phyloP scores from a whole-genome alignment of 2,113 vertebrate genomes.

The Alethe castanea region DNA sequence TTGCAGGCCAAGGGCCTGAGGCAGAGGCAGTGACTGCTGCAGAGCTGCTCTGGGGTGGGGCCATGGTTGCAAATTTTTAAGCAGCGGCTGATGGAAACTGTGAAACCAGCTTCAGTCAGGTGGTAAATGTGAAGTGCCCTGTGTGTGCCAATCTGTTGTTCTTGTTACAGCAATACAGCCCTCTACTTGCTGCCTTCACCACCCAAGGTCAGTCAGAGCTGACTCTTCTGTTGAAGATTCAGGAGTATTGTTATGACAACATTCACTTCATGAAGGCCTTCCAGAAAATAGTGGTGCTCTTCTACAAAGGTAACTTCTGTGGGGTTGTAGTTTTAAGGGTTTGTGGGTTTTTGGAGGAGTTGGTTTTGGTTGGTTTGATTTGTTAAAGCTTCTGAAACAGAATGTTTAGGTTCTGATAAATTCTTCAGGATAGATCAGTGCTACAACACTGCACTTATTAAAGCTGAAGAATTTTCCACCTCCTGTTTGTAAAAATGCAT shows the following conservation, averaged over 20 bases:
- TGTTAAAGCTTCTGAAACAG: background rate
- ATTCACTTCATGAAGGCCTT: conserved; percentile 99
- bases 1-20: background rate
- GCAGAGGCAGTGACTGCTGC: background rate
- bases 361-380: background rate
- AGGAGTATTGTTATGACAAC: conserved; percentile 99
- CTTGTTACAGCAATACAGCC: conserved; percentile 92
- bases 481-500: background rate
- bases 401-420: background rate
- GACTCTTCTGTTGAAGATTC: conserved; percentile 97
- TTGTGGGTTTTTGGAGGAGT: background rate
- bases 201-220: conserved; percentile 98
- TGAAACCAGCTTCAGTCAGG: background rate
- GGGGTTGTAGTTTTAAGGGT: background rate
- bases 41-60: background rate
- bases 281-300: conserved; percentile 99
- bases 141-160: background rate
- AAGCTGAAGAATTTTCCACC: background rate
- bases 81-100: background rate
- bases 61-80: background rate
- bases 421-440: background rate
- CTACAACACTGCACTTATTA: background rate
- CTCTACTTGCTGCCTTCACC: conserved; percentile 97
- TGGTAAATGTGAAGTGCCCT: fast-evolving
- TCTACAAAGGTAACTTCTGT: conserved; percentile 90